phyloP scores from a whole-genome alignment of 2,113 vertebrate genomes.

The Prinia subflava region DNA sequence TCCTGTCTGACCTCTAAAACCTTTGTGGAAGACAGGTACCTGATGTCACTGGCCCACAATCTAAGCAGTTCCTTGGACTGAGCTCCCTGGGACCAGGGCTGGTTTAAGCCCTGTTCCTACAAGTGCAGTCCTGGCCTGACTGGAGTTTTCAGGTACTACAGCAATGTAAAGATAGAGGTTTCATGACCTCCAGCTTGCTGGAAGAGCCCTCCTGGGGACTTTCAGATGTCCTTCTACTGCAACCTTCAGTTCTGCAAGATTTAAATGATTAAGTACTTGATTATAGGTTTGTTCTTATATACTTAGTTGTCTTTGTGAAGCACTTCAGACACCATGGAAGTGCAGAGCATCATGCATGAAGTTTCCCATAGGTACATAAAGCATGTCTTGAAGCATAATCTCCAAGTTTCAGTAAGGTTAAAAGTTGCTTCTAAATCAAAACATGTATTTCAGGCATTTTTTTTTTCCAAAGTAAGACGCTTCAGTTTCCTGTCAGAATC shows the following conservation, averaged over 20 bases:
- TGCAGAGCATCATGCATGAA: conserved; percentile 50
- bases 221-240: background rate
- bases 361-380: conserved; percentile 46
- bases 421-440: conserved; percentile 51
- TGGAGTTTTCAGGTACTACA: conserved; percentile 22
- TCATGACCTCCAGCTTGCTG: background rate
- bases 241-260: conserved; percentile 66
- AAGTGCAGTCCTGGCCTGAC: background rate
- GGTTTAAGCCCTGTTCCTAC: background rate
- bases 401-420: conserved; percentile 55
- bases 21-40: background rate
- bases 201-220: background rate
- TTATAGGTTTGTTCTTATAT: conserved; percentile 31
- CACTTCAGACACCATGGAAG: conserved; percentile 4
- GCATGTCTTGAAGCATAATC: conserved; percentile 53
- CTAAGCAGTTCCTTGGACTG: background rate
- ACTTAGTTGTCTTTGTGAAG: conserved; percentile 48
- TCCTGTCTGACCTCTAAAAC: background rate
- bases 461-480: conserved; percentile 21
- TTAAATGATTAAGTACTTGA: conserved; percentile 20
- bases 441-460: conserved; percentile 45
- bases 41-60: background rate
- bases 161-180: background rate
- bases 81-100: background rate
- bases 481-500: conserved; percentile 59